These are phyloP conservation scores for Serrognathus titanus DNA, from an alignment of 2,888 invertebrate species.

Conservation along the genomic window DNA sequence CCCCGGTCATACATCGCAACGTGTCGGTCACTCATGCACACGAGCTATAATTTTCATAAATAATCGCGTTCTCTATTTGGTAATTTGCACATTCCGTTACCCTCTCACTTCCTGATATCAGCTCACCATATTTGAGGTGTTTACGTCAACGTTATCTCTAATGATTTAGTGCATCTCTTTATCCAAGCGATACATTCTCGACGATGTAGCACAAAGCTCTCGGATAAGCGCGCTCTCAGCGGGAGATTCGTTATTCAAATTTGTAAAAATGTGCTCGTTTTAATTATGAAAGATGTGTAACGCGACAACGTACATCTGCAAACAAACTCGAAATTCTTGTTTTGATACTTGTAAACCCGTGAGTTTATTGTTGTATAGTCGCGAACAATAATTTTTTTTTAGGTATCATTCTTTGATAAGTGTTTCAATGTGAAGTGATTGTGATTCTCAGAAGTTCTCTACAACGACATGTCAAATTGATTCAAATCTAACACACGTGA, in stretches of 20 bases:
- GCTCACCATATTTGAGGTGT: not conserved
- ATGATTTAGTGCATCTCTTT: not conserved
- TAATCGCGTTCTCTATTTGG: not conserved
- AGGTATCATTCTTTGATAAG: no score
- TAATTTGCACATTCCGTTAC: not conserved
- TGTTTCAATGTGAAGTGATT: no score
- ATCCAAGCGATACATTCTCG: not conserved
- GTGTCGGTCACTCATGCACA: no score
- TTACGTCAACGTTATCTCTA: not conserved
- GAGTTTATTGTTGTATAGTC: no score
- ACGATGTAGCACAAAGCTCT: not conserved
- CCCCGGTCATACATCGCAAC: no score
- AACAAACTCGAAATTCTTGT: no score
- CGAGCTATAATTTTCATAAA: not conserved
- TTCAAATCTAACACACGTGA: no score
- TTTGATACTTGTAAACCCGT: no score
- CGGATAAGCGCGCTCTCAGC: not conserved
- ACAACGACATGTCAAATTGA: no score
- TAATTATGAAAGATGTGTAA: not conserved
- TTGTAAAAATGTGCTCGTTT: not conserved
- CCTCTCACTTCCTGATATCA: not conserved
- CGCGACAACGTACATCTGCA: not conserved
- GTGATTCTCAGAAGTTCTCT: no score
- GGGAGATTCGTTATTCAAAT: not conserved
- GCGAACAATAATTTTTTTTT: no score